Conservation (phyloP, 2,113 vertebrate species). For the Sinocyclocheilus anophthalmus region DNA sequence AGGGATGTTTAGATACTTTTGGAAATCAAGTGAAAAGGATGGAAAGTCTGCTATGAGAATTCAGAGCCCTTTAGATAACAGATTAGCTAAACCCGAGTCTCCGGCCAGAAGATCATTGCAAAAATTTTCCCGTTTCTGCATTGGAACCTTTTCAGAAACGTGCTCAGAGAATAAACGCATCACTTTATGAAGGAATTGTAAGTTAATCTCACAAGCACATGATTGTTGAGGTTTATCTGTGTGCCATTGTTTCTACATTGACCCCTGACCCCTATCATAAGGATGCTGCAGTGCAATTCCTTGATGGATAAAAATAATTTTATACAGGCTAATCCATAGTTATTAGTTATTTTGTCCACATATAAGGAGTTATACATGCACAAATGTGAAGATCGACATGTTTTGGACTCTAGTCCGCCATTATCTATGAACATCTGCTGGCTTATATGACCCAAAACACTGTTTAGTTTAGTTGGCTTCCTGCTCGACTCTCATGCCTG, state of each 20-base stretch:
- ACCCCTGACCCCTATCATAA: background rate
- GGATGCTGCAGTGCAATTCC: background rate
- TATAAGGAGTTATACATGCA: background rate
- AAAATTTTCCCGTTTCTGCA: background rate
- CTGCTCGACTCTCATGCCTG: conserved; percentile 7
- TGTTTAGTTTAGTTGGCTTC: conserved; percentile 53
- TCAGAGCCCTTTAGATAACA: conserved; percentile 34
- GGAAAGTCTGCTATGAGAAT: conserved; percentile 29
- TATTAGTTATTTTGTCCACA: no score
- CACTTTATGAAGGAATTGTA: no score
- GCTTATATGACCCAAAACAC: conserved; percentile 48
- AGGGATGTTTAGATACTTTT: conserved; percentile 38
- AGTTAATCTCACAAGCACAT: background rate
- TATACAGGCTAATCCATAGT: background rate
- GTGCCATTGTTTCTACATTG: background rate
- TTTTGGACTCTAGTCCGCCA: background rate
- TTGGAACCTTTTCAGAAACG: background rate
- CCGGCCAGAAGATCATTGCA: background rate
- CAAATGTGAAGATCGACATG: background rate
- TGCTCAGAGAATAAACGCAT: background rate
- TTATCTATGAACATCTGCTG: conserved; percentile 45
- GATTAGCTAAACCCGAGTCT: background rate
- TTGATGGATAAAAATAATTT: background rate
- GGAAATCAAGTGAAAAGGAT: conserved; percentile 40
- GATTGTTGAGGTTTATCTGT: background rate